Percentiles rank a stretch among this genome's conserved stretches.
phyloP scores from a whole-genome alignment of 2,797 vertebrate genomes.

The Enteromius mattozi region DNA sequence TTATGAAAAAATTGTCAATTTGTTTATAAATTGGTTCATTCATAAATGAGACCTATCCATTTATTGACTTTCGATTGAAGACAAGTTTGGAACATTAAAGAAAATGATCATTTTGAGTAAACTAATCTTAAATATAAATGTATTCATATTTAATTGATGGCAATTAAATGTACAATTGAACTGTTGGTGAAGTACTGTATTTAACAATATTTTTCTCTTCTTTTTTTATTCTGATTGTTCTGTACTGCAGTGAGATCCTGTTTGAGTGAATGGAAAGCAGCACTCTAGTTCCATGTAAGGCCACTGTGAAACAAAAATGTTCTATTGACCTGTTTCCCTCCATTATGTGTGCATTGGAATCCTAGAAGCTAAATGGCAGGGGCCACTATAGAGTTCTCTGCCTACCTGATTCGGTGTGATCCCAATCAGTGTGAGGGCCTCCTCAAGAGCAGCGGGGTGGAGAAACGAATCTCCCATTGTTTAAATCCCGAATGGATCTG shows the following conservation, averaged over 20 bases:
- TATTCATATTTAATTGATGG: not conserved
- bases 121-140: not conserved
- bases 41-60: not conserved
- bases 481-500: slow-evolving; percentile 57
- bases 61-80: not conserved
- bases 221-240: not conserved
- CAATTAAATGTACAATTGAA: no score
- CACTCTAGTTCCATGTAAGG: slow-evolving; percentile 1
- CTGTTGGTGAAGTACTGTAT: not conserved
- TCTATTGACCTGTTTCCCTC: slow-evolving; percentile 44
- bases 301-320: slow-evolving; percentile 38
- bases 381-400: slow-evolving; percentile 25
- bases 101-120: not conserved
- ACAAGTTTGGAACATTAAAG: not conserved
- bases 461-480: slow-evolving; percentile 57
- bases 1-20: not conserved
- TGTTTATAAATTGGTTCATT: not conserved
- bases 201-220: not conserved
- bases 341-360: slow-evolving; percentile 33
- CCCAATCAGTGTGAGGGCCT: slow-evolving; percentile 49
- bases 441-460: slow-evolving; percentile 37
- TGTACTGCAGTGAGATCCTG: not conserved
- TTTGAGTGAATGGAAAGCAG: slow-evolving; percentile 6
- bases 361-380: slow-evolving; percentile 37
- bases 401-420: slow-evolving; percentile 45